Base-by-base conservation (phyloP, 2,797 vertebrate genomes). In the Lacerta agilis region DNA sequence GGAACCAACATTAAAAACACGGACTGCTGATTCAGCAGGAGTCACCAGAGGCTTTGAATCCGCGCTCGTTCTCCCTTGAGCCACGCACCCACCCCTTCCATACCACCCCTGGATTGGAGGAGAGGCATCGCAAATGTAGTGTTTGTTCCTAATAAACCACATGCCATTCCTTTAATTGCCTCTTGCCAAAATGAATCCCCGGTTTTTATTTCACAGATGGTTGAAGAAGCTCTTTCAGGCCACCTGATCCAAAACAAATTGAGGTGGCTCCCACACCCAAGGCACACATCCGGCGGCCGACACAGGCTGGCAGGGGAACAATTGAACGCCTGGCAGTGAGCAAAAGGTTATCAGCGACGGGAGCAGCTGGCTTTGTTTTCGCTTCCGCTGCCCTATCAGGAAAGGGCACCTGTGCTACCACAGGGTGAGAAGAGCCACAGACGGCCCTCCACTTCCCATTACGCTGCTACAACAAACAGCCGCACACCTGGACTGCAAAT, bases 161-260 rank as follows among this genome's bases (percentile, higher is more conserved):
- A 0, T 0, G 8, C 64, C 2, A 5, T 23, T 20, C 5, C 23
- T 58, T 80, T 33, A 49, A 77, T 7, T 29, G 45, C 64, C n/a
- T 0, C 79, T 69, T 72, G 61, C 61, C 18, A 36, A 45, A 69
- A 69, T 25, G 41, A 71, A 89, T 25, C 41, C 5, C 82, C 73
- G 78, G 71, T 58, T 79, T 88, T 79, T 55, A 27, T 1, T 76
- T 45, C 49, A 86, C 76, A 88, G 89, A 87, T 88, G 71, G 88
- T 90, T 86, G 90, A 87, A 82, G 6, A 49, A 17, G 80, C 81
- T 87, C 83, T 94, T 83, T 76, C 82, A 82, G 29, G 72, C 83
- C 15, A 3, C 80, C 61, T 0, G 87, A 87, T 94, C 92, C 92
- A 95, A 95, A 94, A 90, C 91, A 94, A 94, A 95, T 92, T 64